Percentiles rank a stretch among this genome's conserved stretches.
phyloP scores from a whole-genome alignment of 2,888 invertebrate species.

The Dicyrtomina minuta region DNA sequence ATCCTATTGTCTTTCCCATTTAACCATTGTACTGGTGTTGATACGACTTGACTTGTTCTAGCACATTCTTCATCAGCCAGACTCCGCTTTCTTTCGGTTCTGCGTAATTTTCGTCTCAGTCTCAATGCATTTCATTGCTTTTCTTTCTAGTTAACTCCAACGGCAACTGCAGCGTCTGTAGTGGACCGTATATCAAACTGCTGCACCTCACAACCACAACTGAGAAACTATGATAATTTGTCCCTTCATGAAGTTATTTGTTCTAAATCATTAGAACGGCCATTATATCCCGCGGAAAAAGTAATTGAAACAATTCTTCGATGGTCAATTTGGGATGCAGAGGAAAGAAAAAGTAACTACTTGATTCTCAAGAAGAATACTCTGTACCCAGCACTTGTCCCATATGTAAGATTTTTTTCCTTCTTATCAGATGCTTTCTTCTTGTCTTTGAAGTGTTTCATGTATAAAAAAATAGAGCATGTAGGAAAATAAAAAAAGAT shows the following conservation, averaged over 20 bases:
- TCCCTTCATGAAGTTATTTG: conserved; percentile 79
- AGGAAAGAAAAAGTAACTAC: conserved; percentile 80
- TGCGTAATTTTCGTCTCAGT: neutral
- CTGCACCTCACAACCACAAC: conserved; percentile 28
- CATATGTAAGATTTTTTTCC: conserved; percentile 55
- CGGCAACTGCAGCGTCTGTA: conserved; percentile 44
- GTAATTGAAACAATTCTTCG: conserved; percentile 62
- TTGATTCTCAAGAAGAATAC: conserved; percentile 63
- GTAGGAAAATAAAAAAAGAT: conserved; percentile 3
- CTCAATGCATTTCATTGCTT: neutral
- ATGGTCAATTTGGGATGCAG: conserved; percentile 87
- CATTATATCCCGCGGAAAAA: conserved; percentile 74
- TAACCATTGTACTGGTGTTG: conserved; percentile 7
- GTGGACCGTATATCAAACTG: conserved; percentile 40
- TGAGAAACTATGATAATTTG: conserved; percentile 61
- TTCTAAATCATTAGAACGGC: conserved; percentile 70
- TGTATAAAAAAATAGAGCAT: conserved; percentile 14
- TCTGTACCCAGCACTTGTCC: conserved; percentile 55
- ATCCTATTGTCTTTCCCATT: conserved; percentile 15
- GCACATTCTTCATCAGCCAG: neutral
- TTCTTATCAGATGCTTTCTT: neutral
- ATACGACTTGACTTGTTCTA: conserved; percentile 8
- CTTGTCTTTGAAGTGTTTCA: conserved; percentile 3
- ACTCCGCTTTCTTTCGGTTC: neutral
- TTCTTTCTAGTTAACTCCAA: conserved; percentile 44